Conservation (phyloP, 2,888 invertebrate species). For the Eupithecia subumbrata region DNA sequence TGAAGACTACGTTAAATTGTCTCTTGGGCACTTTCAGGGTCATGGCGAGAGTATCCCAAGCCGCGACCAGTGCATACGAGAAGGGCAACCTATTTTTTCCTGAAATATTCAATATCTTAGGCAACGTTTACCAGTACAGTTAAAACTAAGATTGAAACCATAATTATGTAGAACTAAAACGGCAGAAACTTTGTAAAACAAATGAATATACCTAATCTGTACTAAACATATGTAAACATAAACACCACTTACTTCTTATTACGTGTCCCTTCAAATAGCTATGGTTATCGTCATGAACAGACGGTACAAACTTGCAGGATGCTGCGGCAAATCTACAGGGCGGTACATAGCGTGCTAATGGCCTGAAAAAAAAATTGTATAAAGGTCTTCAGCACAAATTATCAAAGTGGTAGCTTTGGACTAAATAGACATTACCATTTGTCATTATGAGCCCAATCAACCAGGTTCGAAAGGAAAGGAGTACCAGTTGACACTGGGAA, state of each 20-base stretch:
- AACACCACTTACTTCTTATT: conserved; percentile 86
- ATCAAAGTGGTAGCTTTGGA: neutral
- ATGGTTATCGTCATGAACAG: conserved; percentile 80
- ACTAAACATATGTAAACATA: neutral
- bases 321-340: conserved; percentile 22
- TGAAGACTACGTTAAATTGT: conserved; percentile 87
- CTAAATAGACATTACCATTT: conserved; percentile 76
- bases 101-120: conserved; percentile 37
- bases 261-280: conserved; percentile 88
- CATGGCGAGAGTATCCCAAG: conserved; percentile 88
- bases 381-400: neutral
- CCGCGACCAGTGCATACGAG: conserved; percentile 87
- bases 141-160: too few relatives aligned
- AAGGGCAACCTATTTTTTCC: conserved; percentile 89
- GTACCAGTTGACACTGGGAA: conserved; percentile 94
- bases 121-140: neutral
- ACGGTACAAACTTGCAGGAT: conserved; percentile 24
- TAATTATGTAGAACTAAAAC: neutral
- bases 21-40: conserved; percentile 80
- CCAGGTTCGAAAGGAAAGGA: conserved; percentile 89
- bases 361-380: conserved; percentile 10
- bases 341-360: conserved; percentile 25
- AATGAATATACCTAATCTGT: too few relatives aligned
- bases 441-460: conserved; percentile 92
- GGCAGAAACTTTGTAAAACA: neutral